Base-by-base conservation (phyloP, 2,888 invertebrate species). In the Acanthopleura granulata region DNA sequence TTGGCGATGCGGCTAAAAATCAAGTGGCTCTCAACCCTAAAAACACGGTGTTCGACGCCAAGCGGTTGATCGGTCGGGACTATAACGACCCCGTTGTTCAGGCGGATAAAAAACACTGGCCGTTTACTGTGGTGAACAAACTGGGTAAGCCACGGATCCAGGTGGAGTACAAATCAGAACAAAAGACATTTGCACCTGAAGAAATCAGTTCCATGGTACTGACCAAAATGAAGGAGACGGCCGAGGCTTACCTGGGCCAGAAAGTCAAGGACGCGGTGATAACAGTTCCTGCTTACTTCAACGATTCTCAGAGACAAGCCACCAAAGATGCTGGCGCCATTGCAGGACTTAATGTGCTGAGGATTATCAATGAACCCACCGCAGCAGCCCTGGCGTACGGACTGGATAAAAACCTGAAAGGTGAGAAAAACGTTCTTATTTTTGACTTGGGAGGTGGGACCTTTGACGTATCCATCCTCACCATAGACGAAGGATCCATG, bases 151-250 rank as follows among this genome's bases (percentile, higher is more conserved):
- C 77, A 22, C 76, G 61, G 25, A 40, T 77, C n/a, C 15, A 72
- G 22, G 75, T 77, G 11, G 66, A 66, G 11, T 80, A 76, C 92
- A 96, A 96, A 89, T 96, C 96, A 69, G 96, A 96, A 91, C 91
- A 91, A 78, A 97, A 96, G 90, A 93, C 93, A 25, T 96, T 96
- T 92, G 94, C 94, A 91, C 95, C 96, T 0, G 96, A 96, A 90
- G 96, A 96, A 92, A 94, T 96, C 81, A 94, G 94, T 88, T 95
- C 95, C 62, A 96, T 96, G 96, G 96, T 96, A 73, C 92, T 97
- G 81, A 94, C 93, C 29, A 96, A 96, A 90, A 97, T 96, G 96
- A 96, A 95, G 93, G 85, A 87, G 72, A 88, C 84, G 9, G 90
- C 90, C 62, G 90, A 91, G 77, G 87, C 89, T 18, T 90, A 87